Evolutionary conservation across 2,797 vertebrate genomes (phyloP).

Genomic region (Acomys russatus): DNA sequence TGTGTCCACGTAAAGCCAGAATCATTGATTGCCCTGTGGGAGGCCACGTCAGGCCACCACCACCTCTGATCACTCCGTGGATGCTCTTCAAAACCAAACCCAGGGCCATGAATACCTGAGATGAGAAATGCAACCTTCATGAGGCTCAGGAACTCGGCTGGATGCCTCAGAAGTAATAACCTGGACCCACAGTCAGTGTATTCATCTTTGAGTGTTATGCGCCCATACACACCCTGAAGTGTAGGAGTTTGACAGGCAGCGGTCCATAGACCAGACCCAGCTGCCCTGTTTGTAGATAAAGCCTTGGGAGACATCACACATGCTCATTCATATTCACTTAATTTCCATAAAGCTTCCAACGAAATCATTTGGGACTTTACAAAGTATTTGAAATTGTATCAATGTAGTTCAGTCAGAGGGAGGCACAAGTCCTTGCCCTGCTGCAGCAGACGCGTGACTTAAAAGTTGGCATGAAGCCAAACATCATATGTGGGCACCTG

Average conservation of each 20-base stretch:
- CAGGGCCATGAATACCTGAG: accelerated
- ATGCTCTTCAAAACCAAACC: not conserved
- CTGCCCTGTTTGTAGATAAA: not conserved
- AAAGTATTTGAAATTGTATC: accelerated
- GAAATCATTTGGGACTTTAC: not conserved
- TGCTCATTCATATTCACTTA: not conserved
- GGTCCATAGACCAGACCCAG: not conserved
- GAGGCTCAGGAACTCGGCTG: not conserved
- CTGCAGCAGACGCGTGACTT: accelerated
- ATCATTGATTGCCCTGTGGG: accelerated
- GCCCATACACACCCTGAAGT: accelerated
- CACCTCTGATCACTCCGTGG: accelerated
- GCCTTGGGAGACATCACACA: not conserved
- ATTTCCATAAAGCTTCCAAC: not conserved
- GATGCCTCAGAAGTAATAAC: not conserved
- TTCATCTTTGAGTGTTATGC: accelerated
- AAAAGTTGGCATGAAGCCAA: not conserved
- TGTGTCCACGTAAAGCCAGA: not conserved
- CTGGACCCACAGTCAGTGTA: accelerated
- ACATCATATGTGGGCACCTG: accelerated
- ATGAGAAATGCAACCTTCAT: accelerated
- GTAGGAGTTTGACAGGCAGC: accelerated
- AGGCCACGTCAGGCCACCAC: not conserved
- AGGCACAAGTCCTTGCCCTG: accelerated
- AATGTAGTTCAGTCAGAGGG: accelerated